phyloP scores from a whole-genome alignment of 1,140 invertebrate species.

The Ctenoplectra terminalis region DNA sequence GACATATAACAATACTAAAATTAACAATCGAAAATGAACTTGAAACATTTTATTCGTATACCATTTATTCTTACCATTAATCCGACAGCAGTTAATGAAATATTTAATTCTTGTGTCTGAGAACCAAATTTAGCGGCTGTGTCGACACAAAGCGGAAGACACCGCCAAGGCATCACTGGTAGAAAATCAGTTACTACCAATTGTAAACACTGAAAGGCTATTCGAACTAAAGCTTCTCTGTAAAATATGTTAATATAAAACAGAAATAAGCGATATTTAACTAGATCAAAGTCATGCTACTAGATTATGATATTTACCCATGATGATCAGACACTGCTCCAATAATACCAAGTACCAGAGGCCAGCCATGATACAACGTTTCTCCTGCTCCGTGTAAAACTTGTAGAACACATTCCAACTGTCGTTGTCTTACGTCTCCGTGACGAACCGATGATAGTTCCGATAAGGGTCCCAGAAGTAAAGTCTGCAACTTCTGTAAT shows the following conservation, averaged over 20 bases:
- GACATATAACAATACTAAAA: neutral
- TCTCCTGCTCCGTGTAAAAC: constrained; percentile 97
- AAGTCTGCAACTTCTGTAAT: constrained; percentile 90
- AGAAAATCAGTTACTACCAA: constrained; percentile 98
- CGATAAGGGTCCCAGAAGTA: constrained; percentile 93
- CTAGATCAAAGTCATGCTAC: neutral
- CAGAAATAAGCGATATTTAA: constrained; percentile 2
- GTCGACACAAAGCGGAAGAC: constrained; percentile 95
- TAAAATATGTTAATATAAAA: constrained; percentile 65
- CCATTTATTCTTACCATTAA: constrained; percentile 89
- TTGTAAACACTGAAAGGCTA: constrained; percentile 98
- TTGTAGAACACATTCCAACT: constrained; percentile 96
- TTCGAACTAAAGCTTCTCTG: constrained; percentile 95
- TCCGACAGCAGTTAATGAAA: constrained; percentile 98
- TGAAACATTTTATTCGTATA: neutral
- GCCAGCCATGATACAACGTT: constrained; percentile 96
- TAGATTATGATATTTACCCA: constrained; percentile 85
- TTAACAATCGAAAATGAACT: neutral
- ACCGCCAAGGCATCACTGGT: constrained; percentile 92
- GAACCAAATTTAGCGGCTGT: constrained; percentile 98
- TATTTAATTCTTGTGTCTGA: constrained; percentile 98
- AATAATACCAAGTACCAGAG: constrained; percentile 96
- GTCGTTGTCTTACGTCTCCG: constrained; percentile 96
- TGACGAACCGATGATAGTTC: constrained; percentile 95
- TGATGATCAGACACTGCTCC: constrained; percentile 96